Evolutionary conservation across 2,888 invertebrate species (phyloP), one percentile per base, ranked within the genome.

Genomic region (Apomyelois bistriatella): DNA sequence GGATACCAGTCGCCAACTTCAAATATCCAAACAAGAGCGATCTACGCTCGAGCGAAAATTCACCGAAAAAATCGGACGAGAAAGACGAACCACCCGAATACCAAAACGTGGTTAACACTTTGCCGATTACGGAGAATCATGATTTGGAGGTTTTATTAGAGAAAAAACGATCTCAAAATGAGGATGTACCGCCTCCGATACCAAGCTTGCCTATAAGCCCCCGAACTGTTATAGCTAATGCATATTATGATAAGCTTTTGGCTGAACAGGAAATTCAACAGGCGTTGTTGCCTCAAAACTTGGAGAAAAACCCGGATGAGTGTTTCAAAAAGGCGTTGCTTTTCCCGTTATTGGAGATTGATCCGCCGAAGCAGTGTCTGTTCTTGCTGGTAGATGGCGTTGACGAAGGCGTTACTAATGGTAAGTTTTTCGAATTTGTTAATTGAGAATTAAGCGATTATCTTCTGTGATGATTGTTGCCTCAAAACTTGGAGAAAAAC

Each of bases 351-450:
- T 82, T 96, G 40, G 96, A 97, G 74, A 93, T 98, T 6, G 95
- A 95, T 55, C 95, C 97, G 2, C 97, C 98, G 0, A 96, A 96
- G 73, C 95, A 95, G 54, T 94, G 95, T 15, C 87, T 97, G 53
- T 94, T 98, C 66, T 89, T 98, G 42, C 84, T 98, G 6, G 96
- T 98, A 0, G 99, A 99, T 75, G 98, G 97, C 0, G 95, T 98
- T 16, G 98, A 98, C 75, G 98, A 98, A 72, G 80, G 79, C 0
- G 58, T 65, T 37, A 30, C 55, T 3, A 68, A 65, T 36, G 74
- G 85, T 85, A 32, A 74, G 73, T 56, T 10, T 12, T 13, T 3
- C 35, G 13, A 6, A 22, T 16, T 30, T 5, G 6, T 12, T 37
- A 38, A n/a, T n/a, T n/a, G n/a, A n/a, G n/a, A n/a, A n/a, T n/a